A percentile compares a stretch with the other conserved stretches of the same genome.
Conservation (phyloP, 2,888 invertebrate genomes). For the Eristalis arbustorum region DNA sequence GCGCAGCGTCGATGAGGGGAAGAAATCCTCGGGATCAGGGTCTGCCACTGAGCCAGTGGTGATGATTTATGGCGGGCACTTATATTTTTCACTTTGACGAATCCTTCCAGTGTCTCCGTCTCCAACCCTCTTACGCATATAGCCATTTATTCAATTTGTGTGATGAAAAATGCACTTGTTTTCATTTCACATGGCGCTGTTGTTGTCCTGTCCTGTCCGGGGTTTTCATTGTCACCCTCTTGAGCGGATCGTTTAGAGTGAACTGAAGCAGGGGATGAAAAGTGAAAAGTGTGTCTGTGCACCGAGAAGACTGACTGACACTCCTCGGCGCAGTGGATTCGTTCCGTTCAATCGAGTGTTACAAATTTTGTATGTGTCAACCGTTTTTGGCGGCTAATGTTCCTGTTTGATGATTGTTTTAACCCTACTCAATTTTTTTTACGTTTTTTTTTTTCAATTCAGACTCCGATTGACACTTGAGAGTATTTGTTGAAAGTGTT, state of each 20-base stretch:
- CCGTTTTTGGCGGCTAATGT: slow-evolving; percentile 51
- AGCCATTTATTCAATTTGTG: slow-evolving; percentile 58
- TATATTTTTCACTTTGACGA: slow-evolving; percentile 70
- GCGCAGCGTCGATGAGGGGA: slow-evolving; percentile 35
- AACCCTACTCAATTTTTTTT: slow-evolving; percentile 26
- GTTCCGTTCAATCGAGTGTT: slow-evolving; percentile 37
- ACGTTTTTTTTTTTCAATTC: not conserved
- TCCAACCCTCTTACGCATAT: slow-evolving; percentile 2
- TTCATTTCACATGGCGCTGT: slow-evolving; percentile 23
- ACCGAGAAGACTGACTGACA: not conserved
- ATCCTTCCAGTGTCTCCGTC: slow-evolving; percentile 33
- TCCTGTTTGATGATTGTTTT: slow-evolving; percentile 31
- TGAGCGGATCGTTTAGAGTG: slow-evolving; percentile 30
- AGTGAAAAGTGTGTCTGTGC: slow-evolving; percentile 24
- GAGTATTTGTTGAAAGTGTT: slow-evolving; percentile 9
- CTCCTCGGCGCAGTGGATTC: not conserved
- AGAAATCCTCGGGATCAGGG: not conserved
- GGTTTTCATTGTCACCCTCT: slow-evolving; percentile 46
- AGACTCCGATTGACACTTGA: not conserved
- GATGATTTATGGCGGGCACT: slow-evolving; percentile 67
- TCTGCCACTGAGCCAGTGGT: not conserved
- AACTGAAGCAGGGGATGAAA: slow-evolving; percentile 50
- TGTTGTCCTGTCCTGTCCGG: slow-evolving; percentile 17
- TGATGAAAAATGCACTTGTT: slow-evolving; percentile 69
- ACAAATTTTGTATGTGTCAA: slow-evolving; percentile 40